A percentile compares a stretch with the other conserved stretches of the same genome.
Conservation (phyloP, 2,888 invertebrate species). For the Pelosia muscerda region DNA sequence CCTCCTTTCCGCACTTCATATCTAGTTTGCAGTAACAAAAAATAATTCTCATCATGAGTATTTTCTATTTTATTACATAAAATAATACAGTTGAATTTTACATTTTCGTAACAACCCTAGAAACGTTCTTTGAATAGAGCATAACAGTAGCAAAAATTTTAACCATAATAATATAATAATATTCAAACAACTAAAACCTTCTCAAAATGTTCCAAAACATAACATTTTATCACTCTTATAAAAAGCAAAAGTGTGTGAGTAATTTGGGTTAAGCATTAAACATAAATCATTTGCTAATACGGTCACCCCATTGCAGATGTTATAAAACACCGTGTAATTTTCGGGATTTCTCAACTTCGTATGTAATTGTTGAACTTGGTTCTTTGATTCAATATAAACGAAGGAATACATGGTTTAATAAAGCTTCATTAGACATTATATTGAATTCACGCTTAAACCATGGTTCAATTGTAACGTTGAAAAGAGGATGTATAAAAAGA, state of each 20-base stretch:
- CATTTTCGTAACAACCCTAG: too few relatives aligned
- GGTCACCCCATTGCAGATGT: constrained; percentile 36
- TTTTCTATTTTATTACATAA: too few relatives aligned
- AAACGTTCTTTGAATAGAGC: not conserved
- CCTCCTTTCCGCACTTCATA: too few relatives aligned
- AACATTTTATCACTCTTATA: constrained; percentile 45
- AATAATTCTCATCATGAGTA: too few relatives aligned
- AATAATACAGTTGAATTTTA: too few relatives aligned
- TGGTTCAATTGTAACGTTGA: not conserved
- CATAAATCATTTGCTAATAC: constrained; percentile 55
- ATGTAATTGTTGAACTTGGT: not conserved
- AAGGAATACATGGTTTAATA: not conserved
- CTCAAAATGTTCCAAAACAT: constrained; percentile 22
- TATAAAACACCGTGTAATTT: constrained; percentile 47
- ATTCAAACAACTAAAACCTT: constrained; percentile 1
- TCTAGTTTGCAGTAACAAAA: too few relatives aligned
- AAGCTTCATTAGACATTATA: not conserved
- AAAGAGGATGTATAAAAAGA: not conserved
- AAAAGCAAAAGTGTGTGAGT: constrained; percentile 36
- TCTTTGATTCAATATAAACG: not conserved
- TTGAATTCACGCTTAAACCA: not conserved
- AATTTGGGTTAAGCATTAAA: constrained; percentile 48
- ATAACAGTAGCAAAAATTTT: not conserved
- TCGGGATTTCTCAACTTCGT: constrained; percentile 22
- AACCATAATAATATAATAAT: not conserved